Evolutionary conservation across 1,140 invertebrate species (phyloP).

Genomic region (Sinonovacula constricta): DNA sequence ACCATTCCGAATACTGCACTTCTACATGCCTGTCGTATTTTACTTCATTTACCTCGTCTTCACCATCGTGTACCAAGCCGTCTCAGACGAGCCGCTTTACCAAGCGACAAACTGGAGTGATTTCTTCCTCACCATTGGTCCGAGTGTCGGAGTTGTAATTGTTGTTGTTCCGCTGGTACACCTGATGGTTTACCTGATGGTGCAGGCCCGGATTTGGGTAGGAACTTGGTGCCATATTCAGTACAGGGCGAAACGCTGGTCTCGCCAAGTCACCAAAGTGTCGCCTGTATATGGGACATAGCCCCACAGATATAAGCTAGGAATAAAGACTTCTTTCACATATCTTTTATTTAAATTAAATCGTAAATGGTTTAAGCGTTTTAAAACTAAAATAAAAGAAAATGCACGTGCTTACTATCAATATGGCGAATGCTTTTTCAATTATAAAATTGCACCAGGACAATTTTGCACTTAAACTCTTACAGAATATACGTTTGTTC

Average conservation of each 20-base stretch:
- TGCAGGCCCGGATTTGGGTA: constrained; percentile 7
- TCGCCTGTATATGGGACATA: too few relatives aligned
- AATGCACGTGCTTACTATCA: too few relatives aligned
- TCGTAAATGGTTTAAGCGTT: too few relatives aligned
- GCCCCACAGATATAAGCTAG: too few relatives aligned
- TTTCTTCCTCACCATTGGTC: constrained; percentile 1
- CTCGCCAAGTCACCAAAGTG: constrained; percentile 12
- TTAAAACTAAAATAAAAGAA: too few relatives aligned
- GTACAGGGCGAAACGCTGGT: constrained; percentile 13
- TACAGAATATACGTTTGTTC: too few relatives aligned
- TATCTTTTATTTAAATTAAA: too few relatives aligned
- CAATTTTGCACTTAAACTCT: too few relatives aligned
- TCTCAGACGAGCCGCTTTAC: constrained; percentile 17
- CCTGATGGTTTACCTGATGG: constrained; percentile 6
- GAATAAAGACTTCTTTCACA: too few relatives aligned
- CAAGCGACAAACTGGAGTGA: constrained; percentile 30
- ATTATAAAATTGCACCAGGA: too few relatives aligned
- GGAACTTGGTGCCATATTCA: not conserved
- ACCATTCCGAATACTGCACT: constrained; percentile 34
- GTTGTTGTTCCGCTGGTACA: constrained; percentile 27
- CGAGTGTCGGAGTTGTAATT: not conserved
- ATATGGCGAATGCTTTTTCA: too few relatives aligned
- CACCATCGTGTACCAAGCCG: constrained; percentile 1
- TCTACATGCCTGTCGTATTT: constrained; percentile 20
- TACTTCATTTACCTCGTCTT: constrained; percentile 4